Evolutionary conservation across 2,797 vertebrate genomes (phyloP).

Genomic region (Falco rusticolus): DNA sequence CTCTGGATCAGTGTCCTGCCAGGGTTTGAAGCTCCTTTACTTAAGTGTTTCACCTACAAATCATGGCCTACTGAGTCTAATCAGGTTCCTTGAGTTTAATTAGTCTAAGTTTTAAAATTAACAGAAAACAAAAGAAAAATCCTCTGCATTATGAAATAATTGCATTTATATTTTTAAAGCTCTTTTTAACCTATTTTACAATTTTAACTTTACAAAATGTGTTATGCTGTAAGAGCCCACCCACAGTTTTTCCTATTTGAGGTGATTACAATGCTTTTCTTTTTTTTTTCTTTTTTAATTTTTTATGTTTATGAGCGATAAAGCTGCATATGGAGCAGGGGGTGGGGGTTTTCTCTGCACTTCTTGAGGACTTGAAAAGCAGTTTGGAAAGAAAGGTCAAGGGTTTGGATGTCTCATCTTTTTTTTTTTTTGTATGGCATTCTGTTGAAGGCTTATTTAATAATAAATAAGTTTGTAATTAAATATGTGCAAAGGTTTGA

Average conservation of each 20-base stretch:
- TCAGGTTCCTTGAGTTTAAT: background rate
- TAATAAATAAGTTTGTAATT: background rate
- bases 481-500: background rate
- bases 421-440: background rate
- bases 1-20: background rate
- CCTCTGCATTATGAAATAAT: background rate
- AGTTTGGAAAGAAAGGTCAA: background rate
- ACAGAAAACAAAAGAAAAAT: background rate
- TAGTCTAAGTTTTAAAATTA: background rate
- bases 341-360: accelerated
- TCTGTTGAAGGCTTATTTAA: background rate
- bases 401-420: background rate
- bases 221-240: background rate
- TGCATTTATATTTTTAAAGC: background rate
- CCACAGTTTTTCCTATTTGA: background rate
- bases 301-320: background rate
- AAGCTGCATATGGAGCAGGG: background rate
- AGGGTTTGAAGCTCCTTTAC: background rate
- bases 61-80: background rate
- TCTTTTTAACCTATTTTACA: background rate
- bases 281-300: background rate
- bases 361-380: background rate
- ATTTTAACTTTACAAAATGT: background rate
- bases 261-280: background rate
- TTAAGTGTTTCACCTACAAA: background rate